Evolutionary conservation across 2,888 invertebrate species (phyloP), one percentile per base, ranked within the genome.

Genomic region (Allacma fusca): DNA sequence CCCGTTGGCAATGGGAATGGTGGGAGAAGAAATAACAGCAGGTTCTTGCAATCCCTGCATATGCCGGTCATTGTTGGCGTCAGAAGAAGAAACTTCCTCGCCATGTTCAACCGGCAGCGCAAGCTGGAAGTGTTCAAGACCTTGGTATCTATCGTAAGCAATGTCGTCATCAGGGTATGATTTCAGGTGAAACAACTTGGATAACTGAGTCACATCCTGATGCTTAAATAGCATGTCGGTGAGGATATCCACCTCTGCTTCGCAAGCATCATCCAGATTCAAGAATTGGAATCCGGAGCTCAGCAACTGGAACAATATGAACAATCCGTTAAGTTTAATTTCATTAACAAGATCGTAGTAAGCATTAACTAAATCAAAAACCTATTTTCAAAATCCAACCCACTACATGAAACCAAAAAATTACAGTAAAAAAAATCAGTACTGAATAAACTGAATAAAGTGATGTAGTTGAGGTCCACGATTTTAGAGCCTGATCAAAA

Each of bases 241-340:
- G 84, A 92, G 89, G 86, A 89, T 89, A 86, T 88, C 89, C 85
- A 90, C 88, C 86, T 92, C 92, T 85, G 89, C 89, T 87, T 91
- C 91, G 87, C 91, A 91, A 86, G 92, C 90, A 88, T 91, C 91
- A 87, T 90, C 90, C 86, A 92, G 89, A 89, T 92, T 92, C 88
- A 93, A 89, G 89, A 92, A 93, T 88, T 92, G 90, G 88, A 91
- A 90, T 87, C 89, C 90, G 50, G 77, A 77, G 24, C 72, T 72
- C 74, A 74, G 74, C 74, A 74, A 74, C 74, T 74, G 44, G 0
- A 74, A 40, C 29, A 26, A 23, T 12, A 59, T 7, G 13, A 13
- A 50, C 19, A 50, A 2, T 50, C 16, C 50, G 16, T n/a, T 40
- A 13, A 9, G 40, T 40, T 40, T 9, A 5, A 40, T 40, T 40